Evolutionary conservation across 2,888 invertebrate species (phyloP), one percentile per base, ranked within the genome.

Genomic region (Trachelus stipa): DNA sequence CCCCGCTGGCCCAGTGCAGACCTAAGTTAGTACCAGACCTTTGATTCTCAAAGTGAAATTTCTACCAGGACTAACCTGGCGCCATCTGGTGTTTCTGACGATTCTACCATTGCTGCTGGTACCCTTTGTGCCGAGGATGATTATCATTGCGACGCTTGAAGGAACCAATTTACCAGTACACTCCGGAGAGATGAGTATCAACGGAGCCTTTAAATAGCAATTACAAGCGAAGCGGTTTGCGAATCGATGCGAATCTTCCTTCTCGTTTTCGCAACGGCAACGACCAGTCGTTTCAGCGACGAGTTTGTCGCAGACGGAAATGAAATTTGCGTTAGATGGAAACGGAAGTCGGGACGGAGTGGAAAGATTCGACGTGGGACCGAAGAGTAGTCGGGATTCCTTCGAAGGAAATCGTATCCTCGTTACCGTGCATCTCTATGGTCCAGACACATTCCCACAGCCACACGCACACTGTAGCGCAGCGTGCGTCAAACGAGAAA

Each of bases 251-350:
- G 23, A 56, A 56, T 56, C 23, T 56, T 23, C 56, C 56, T 23
- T 56, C 23, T 23, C 9, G 23, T 56, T 56, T 56, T 56, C 56
- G 9, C 56, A 56, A 15, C 56, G 56, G 9, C 23, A 56, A 23
- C 23, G 56, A 23, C 56, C 23, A 56, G 56, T 56, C 56, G 6
- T 56, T 56, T 9, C 56, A 23, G 56, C 23, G 56, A 9, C 56
- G 56, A 56, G 23, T 23, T 9, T 56, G 56, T 56, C 56, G 56
- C 56, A 23, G 56, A 23, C 23, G 56, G 71, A 71, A 71, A 71
- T 71, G 33, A 71, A 71, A 71, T 31, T 71, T 71, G 71, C 71
- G 34, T 71, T 71, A 71, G 56, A 56, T 56, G 23, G 23, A 31
- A 34, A 1, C 71, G 71, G 71, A 71, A 34, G 71, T 31, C 71